These are phyloP conservation scores for Odocoileus virginianus DNA, from an alignment of 2,113 vertebrate species.

Conservation along the genomic window DNA sequence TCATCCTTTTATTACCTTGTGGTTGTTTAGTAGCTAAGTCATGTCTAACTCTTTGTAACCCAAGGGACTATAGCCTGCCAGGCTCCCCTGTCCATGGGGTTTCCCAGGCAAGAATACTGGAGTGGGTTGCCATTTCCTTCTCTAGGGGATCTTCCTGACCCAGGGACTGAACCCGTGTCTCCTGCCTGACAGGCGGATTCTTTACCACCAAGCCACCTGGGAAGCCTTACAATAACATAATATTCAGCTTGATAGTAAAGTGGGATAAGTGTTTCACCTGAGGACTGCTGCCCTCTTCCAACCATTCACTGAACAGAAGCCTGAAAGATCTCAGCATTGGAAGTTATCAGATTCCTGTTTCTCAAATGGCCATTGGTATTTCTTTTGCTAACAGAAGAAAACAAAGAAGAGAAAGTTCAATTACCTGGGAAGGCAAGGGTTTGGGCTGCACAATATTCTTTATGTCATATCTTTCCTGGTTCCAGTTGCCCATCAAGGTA, in stretches of 20 bases:
- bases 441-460: conserved; percentile 66
- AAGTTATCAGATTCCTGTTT: conserved; percentile 2
- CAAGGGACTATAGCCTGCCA: rapidly evolving
- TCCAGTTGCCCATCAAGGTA: conserved; percentile 83
- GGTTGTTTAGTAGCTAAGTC: neutral
- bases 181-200: neutral
- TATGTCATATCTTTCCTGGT: conserved; percentile 76
- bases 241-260: neutral
- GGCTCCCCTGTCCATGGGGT: neutral
- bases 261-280: neutral
- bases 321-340: neutral
- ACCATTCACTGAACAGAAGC: neutral
- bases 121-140: neutral
- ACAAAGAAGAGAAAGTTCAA: neutral
- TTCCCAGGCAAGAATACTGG: neutral
- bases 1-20: neutral
- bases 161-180: neutral
- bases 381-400: neutral
- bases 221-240: neutral
- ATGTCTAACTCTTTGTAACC: neutral
- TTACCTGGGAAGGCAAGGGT: conserved; percentile 80
- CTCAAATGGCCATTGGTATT: neutral
- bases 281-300: neutral
- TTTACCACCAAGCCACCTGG: neutral
- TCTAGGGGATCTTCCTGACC: neutral